Base-by-base conservation (phyloP, 2,797 vertebrate species). In the Parauchenoglanis ngamensis region DNA sequence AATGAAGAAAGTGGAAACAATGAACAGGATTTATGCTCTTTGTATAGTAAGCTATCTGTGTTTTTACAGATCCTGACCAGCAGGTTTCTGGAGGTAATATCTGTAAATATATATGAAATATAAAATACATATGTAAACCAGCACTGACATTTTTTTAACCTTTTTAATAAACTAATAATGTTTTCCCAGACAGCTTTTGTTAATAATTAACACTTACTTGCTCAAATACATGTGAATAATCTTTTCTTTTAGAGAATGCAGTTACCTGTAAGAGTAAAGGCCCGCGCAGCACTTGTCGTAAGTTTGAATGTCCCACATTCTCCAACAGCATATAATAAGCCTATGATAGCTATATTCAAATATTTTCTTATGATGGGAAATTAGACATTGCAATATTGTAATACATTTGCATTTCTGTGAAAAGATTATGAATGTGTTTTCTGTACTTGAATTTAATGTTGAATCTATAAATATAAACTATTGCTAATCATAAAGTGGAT, bases 231-330 rank as follows among this genome's bases (percentile, higher is more conserved):
- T 80, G 0, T 61, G 11, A 13, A 44, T 46, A 17, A 80, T 80
- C 12, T 61, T 13, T 82, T 73, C 19, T 83, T 46, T 40, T 40
- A 40, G 35, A 40, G 35, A 40, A 40, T 40, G 35, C 35, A 2
- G 35, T 40, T 40, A 40, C 35, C 35, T 40, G 35, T 40, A 40
- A 40, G 35, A 40, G 35, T 40, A 40, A 40, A 40, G 35, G 35
- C 35, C 35, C 35, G 31, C 31, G 31, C 31, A 40, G 93, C 23
- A 89, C 28, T 52, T 94, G 94, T 85, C 91, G 93, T 93, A 91
- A 86, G 75, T 54, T 31, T 25, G 23, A 46, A 23, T 44, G 2
- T 31, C n/a, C 75, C 75, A 19, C 49, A 28, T 77, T 75, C 35
- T 44, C 40, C 7, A 70, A 40, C 5, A 70, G 8, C 2, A 21